Conservation (phyloP, 2,113 vertebrate genomes). For the Budorcas taxicolor region DNA sequence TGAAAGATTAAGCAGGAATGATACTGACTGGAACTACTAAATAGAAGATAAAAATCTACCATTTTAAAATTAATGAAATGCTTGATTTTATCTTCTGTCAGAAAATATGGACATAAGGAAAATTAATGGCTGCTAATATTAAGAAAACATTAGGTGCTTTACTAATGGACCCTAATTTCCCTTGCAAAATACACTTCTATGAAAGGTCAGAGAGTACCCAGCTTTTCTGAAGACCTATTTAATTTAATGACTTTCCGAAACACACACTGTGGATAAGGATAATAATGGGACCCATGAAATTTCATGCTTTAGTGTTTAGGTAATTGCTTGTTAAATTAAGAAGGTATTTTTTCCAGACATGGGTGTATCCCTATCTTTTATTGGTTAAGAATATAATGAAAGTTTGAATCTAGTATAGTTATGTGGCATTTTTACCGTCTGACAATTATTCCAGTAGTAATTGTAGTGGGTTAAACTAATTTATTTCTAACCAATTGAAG, state of each 20-base stretch:
- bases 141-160: constrained; percentile 25
- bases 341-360: constrained; percentile 45
- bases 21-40: not conserved
- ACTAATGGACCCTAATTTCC: not conserved
- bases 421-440: constrained; percentile 1
- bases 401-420: not conserved
- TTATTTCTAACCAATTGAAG: not conserved
- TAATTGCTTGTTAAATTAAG: constrained; percentile 72
- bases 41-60: not conserved
- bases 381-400: constrained; percentile 29
- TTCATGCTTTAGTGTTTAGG: constrained; percentile 63
- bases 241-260: constrained; percentile 62
- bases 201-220: constrained; percentile 21
- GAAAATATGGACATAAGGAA: constrained; percentile 20
- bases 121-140: constrained; percentile 38
- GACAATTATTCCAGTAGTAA: constrained; percentile 25
- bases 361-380: not conserved
- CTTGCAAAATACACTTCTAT: constrained; percentile 32
- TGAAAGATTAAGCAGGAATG: not conserved
- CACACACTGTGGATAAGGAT: constrained; percentile 60
- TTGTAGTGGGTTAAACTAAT: constrained; percentile 20
- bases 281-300: constrained; percentile 57
- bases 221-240: constrained; percentile 52
- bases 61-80: constrained; percentile 34
- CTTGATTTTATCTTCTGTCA: not conserved